Evolutionary conservation across 2,113 vertebrate species (phyloP).

Genomic region (Falcunculus frontatus): DNA sequence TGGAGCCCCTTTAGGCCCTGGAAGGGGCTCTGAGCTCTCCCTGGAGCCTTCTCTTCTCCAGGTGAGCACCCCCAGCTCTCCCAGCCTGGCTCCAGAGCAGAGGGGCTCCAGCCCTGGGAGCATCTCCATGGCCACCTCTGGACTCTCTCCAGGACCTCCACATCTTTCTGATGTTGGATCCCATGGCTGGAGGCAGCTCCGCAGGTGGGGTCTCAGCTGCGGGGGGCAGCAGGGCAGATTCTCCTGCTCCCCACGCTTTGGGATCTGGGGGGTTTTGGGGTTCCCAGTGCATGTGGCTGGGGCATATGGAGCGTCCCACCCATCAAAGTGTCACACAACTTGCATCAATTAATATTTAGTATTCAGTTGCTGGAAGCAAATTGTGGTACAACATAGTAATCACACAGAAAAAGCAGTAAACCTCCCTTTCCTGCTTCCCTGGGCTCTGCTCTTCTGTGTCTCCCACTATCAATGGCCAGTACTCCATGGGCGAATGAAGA

Average conservation of each 20-base stretch:
- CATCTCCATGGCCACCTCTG: not conserved
- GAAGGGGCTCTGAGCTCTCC: fast-evolving
- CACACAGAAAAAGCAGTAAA: not conserved
- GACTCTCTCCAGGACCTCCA: not conserved
- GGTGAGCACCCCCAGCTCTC: not conserved
- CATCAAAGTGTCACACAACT: not conserved
- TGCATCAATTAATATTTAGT: not conserved
- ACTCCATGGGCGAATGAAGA: fast-evolving
- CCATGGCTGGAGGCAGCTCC: not conserved
- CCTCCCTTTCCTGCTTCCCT: not conserved
- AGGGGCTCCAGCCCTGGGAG: not conserved
- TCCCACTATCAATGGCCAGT: not conserved
- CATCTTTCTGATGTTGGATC: fast-evolving
- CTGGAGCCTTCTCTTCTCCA: not conserved
- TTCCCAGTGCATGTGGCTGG: not conserved
- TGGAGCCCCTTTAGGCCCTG: not conserved
- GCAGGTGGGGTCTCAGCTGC: not conserved
- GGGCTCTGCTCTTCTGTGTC: not conserved
- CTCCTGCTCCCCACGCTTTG: not conserved
- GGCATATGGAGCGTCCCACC: not conserved
- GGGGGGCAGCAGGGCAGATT: not conserved
- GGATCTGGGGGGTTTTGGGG: not conserved
- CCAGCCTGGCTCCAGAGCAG: not conserved
- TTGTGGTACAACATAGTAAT: not conserved
- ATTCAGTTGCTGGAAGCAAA: not conserved